Base-by-base conservation (phyloP, 2,888 invertebrate species). In the Caenorhabditis japonica region DNA sequence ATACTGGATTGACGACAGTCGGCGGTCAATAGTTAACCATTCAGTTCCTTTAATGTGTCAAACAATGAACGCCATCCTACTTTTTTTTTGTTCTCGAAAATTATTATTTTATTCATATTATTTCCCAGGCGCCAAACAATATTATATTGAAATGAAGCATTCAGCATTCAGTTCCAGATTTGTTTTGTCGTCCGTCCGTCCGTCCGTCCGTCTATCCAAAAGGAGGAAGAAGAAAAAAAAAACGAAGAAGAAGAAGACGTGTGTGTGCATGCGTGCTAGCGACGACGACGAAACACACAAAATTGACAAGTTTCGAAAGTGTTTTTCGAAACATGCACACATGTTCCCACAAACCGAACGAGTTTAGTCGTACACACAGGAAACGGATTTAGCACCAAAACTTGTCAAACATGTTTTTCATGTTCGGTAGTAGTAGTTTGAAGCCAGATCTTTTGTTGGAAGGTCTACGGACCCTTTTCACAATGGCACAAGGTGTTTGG, bases 291-390 rank as follows among this genome's bases (percentile, higher is more conserved):
- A 55, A 66, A 66, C 66, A 56, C 66, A 66, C 56, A 66, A 66
- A 66, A 56, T 66, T 66, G 66, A 66, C 66, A 66, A 66, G 66
- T 66, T 66, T 66, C 66, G 56, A 66, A 66, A 66, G 66, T 66
- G 66, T 66, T 66, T 64, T 66, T 66, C 66, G 66, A 66, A 66
- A 66, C 66, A 66, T 66, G 66, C 30, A 61, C 59, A 47, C 49
- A 25, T 61, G 60, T 46, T 52, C 33, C 38, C 21, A 46, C 43
- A 58, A 66, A 56, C 47, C 56, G 39, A 47, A 56, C n/a, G n/a
- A n/a, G 49, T 66, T 66, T 66, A 56, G 66, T 51, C 56, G 66
- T 66, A 56, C 56, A 66, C 66, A 66, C 66, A 66, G 66, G 66
- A 66, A 66, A 36, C 66, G 66, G 66, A 66, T 66, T 66, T 56